phyloP scores from a whole-genome alignment of 1,140 invertebrate genomes.

The Caerostris darwini region DNA sequence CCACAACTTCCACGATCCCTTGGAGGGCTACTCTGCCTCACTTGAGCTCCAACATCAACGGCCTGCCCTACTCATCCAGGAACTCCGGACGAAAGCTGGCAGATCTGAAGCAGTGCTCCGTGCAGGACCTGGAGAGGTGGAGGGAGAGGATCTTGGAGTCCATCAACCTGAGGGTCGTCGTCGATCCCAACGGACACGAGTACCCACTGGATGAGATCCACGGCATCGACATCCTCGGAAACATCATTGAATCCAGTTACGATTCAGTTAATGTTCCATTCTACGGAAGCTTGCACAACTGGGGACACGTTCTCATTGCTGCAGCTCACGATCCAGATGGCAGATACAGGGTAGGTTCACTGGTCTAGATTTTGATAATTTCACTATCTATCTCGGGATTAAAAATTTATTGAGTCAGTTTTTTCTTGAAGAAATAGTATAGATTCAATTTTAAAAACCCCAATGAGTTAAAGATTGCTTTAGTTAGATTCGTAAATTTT shows the following conservation, averaged over 20 bases:
- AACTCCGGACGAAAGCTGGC: conserved; percentile 83
- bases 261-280: conserved; percentile 82
- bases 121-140: conserved; percentile 82
- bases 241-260: conserved; percentile 84
- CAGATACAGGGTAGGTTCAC: conserved; percentile 79
- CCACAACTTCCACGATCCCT: conserved; percentile 72
- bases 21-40: conserved; percentile 86
- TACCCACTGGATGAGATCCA: conserved; percentile 50
- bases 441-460: too few species aligned
- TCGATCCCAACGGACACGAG: conserved; percentile 56
- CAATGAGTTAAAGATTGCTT: too few species aligned
- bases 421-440: too few species aligned
- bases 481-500: too few species aligned
- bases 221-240: conserved; percentile 83
- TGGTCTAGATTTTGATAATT: neutral
- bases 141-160: conserved; percentile 75
- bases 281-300: conserved; percentile 82
- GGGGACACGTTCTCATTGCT: conserved; percentile 84
- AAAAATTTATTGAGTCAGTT: too few species aligned
- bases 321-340: conserved; percentile 88
- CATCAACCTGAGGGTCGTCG: conserved; percentile 67
- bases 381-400: too few species aligned
- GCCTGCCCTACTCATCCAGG: conserved; percentile 85
- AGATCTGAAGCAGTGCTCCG: conserved; percentile 81
- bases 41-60: conserved; percentile 84